phyloP scores from a whole-genome alignment of 2,113 vertebrate genomes.

The Chionodraco myersi region DNA sequence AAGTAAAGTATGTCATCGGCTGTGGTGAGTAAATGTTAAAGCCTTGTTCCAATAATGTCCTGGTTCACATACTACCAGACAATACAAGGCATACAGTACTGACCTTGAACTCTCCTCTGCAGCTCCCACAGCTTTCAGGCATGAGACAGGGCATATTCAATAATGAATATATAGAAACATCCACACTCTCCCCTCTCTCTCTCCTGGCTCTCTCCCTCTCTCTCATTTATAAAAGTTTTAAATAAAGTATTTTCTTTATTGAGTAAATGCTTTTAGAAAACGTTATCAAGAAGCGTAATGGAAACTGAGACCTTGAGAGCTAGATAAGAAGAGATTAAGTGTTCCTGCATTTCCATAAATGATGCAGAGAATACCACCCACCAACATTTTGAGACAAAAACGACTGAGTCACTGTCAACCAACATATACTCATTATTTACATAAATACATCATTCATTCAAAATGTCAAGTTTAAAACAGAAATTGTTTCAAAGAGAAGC shows the following conservation, averaged over 20 bases:
- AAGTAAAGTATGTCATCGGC: neutral
- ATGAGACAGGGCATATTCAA: neutral
- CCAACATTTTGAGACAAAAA: no score
- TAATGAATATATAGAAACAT: slow-evolving; percentile 13
- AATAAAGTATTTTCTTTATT: neutral
- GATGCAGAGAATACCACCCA: no score
- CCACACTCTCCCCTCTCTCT: neutral
- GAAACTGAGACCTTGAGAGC: neutral
- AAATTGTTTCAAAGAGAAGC: neutral
- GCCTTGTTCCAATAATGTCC: neutral
- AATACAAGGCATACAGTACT: neutral
- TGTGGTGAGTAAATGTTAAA: neutral
- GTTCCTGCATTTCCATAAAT: no score
- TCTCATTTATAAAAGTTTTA: neutral
- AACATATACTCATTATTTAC: no score
- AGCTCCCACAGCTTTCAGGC: slow-evolving; percentile 15
- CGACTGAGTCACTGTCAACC: no score
- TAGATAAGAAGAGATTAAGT: neutral
- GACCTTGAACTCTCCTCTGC: slow-evolving; percentile 47
- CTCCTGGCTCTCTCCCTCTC: neutral
- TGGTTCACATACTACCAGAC: slow-evolving; percentile 12
- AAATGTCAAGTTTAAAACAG: neutral
- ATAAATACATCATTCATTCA: no score
- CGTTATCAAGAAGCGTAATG: neutral
- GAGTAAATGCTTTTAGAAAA: neutral